A percentile compares a stretch with the other conserved stretches of the same genome.
These are phyloP conservation scores for Mythimna impura DNA, from an alignment of 2,888 invertebrate species.

Conservation along the genomic window DNA sequence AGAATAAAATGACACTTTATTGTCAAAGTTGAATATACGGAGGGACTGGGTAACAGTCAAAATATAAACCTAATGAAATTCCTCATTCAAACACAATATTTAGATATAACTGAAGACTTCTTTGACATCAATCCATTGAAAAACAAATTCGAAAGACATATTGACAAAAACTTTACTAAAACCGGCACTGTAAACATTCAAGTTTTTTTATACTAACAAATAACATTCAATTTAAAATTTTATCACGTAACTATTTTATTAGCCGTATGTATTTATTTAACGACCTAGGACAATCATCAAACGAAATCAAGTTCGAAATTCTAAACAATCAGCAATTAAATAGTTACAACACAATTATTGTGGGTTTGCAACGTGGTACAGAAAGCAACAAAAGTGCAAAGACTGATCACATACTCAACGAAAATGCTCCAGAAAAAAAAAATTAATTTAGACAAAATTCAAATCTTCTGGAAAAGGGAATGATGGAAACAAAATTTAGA, in stretches of 20 bases:
- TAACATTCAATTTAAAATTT: conserved; percentile 14
- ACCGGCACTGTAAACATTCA: not conserved
- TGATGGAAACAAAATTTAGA: conserved; percentile 6
- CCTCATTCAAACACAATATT: conserved; percentile 46
- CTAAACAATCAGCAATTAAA: conserved; percentile 21
- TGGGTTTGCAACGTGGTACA: not conserved
- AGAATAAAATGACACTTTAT: conserved; percentile 73
- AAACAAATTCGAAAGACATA: not conserved
- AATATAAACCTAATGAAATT: conserved; percentile 64
- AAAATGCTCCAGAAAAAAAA: conserved; percentile 21
- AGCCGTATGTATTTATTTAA: conserved; percentile 19
- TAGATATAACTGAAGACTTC: conserved; percentile 6
- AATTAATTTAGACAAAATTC: conserved; percentile 13
- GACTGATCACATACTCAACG: not conserved
- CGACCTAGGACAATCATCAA: conserved; percentile 23
- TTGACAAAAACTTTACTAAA: not conserved
- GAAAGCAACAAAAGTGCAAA: not conserved
- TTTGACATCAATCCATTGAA: conserved; percentile 10
- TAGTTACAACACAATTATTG: conserved; percentile 27
- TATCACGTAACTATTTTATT: conserved; percentile 40
- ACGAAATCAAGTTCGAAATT: conserved; percentile 18
- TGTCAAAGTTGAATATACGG: conserved; percentile 79
- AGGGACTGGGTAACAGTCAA: conserved; percentile 67
- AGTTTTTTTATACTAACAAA: not conserved
- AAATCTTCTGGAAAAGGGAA: conserved; percentile 13